Conservation (phyloP, 2,113 vertebrate genomes). For the Irena cyanogastra region DNA sequence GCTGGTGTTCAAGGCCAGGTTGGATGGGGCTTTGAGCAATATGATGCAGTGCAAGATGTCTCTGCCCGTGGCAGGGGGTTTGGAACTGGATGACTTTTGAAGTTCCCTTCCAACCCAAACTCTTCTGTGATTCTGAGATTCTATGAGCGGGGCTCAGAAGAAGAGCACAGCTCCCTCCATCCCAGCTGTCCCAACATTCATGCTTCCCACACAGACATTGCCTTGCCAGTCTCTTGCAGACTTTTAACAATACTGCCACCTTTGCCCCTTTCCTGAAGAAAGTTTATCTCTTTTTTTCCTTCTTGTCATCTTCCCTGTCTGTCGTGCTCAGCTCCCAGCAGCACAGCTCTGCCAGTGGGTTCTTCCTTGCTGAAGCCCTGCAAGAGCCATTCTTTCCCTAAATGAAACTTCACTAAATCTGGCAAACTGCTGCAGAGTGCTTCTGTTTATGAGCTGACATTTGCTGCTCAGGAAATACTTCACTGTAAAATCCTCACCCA, state of each 20-base stretch:
- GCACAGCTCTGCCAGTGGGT: neutral
- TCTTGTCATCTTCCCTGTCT: neutral
- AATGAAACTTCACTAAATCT: neutral
- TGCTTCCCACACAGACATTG: rapidly evolving
- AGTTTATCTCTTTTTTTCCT: neutral
- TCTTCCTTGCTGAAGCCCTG: neutral
- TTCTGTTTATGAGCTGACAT: neutral
- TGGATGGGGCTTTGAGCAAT: neutral
- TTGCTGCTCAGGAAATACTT: neutral
- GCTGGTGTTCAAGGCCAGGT: neutral
- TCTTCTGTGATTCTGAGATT: neutral
- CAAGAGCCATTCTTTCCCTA: neutral
- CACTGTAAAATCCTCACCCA: neutral
- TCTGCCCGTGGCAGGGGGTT: neutral
- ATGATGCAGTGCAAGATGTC: too few relatives aligned
- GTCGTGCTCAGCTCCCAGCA: neutral
- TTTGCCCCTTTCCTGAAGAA: neutral
- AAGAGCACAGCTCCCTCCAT: neutral
- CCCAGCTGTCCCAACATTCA: rapidly evolving
- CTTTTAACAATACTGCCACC: neutral
- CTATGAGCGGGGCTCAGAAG: neutral
- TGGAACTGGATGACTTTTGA: neutral
- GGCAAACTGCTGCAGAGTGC: neutral
- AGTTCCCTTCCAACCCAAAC: neutral
- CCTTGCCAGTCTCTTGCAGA: neutral